Conservation (phyloP, 2,888 invertebrate genomes). For the Mythimna albipuncta region DNA sequence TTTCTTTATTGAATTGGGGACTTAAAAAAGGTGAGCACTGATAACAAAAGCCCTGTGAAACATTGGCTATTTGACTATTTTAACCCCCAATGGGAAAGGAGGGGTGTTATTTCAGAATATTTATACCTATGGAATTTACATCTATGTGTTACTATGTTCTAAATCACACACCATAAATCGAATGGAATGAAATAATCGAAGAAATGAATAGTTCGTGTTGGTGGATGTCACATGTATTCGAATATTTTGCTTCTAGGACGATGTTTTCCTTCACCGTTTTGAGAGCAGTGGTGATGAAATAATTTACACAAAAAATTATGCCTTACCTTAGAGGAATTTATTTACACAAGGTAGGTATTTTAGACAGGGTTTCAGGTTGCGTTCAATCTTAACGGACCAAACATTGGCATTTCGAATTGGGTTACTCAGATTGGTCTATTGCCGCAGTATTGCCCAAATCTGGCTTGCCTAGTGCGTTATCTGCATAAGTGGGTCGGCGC, state of each 20-base stretch:
- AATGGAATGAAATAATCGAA: too few species aligned
- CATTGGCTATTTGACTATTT: constrained; percentile 1
- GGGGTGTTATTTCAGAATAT: not conserved
- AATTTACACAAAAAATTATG: not conserved
- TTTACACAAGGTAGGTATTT: not conserved
- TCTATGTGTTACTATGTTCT: too few species aligned
- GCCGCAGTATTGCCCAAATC: constrained; percentile 10
- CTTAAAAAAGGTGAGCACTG: constrained; percentile 30
- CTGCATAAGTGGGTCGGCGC: constrained; percentile 30
- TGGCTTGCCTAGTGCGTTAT: constrained; percentile 20
- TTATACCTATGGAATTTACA: not conserved
- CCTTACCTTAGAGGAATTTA: not conserved
- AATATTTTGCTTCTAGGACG: too few species aligned
- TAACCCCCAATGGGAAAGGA: not conserved
- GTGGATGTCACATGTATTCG: too few species aligned
- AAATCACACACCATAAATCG: not conserved
- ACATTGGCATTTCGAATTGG: constrained; percentile 3
- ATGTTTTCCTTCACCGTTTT: too few species aligned
- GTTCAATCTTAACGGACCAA: not conserved
- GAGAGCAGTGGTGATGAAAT: too few species aligned
- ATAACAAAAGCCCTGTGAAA: constrained; percentile 14
- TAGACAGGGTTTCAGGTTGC: too few species aligned
- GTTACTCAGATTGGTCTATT: not conserved
- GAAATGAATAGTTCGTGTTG: too few species aligned
- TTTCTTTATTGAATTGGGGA: constrained; percentile 48